Evolutionary conservation across 2,888 invertebrate species (phyloP), one percentile per base, ranked within the genome.

Genomic region (Zelleria hepariella): DNA sequence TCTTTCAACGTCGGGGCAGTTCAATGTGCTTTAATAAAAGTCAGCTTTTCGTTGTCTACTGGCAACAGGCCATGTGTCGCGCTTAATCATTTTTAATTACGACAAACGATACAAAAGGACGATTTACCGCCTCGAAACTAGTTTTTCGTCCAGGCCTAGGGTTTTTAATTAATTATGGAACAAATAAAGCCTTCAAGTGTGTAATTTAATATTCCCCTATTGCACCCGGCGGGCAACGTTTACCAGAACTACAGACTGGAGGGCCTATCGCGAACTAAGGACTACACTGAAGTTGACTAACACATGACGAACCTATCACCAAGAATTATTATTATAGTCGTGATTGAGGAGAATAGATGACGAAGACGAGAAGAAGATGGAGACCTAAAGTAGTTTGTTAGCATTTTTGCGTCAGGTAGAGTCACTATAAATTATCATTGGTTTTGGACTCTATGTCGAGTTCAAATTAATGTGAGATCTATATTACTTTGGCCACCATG

Each of bases 151-250:
- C 23, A 48, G 60, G 63, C 61, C 55, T 49, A 55, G 60, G 59
- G 63, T 67, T 68, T 72, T 68, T 73, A 74, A 76, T 77, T 77
- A 76, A 76, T 80, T 74, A 78, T 70, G 70, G 68, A 71, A 65
- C 70, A 72, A 75, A 77, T 70, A 74, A 71, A 74, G 72, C 73
- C 73, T 72, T 73, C 71, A 74, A 69, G 71, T 72, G 66, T 68
- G 70, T 76, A 74, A 77, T 78, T 75, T 75, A 73, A 74, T 72
- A 69, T 66, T 65, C 52, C 66, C 66, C 72, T 42, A 77, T 75
- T 74, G 74, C 73, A 77, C 75, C 77, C 71, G 32, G 65, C 66
- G 65, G 71, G 74, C 69, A 69, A 68, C 72, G 69, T 75, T 42
- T 79, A 66, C 62, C 32, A 42, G 32, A n/a, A n/a, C 32, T 42